Conservation (phyloP, 2,797 vertebrate genomes). For the Argentina silus region DNA sequence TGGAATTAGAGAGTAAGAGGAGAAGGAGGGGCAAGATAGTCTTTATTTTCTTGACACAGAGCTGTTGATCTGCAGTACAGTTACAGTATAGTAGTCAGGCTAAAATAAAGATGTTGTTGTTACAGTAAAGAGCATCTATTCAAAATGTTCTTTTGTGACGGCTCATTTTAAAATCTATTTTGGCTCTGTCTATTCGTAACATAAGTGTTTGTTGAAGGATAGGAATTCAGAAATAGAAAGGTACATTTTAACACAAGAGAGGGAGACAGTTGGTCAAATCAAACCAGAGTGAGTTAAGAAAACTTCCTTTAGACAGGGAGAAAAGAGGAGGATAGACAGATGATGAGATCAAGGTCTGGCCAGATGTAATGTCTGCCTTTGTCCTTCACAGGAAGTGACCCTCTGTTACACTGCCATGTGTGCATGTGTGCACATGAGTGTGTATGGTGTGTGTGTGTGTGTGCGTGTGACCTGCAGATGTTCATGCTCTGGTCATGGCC, state of each 20-base stretch:
- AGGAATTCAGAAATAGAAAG: no score
- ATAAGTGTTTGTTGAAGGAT: no score
- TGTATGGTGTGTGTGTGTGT: slow-evolving; percentile 3
- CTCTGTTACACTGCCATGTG: slow-evolving; percentile 33
- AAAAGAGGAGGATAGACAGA: slow-evolving; percentile 28
- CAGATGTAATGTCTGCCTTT: slow-evolving; percentile 63
- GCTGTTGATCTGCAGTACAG: not conserved
- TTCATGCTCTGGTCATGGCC: slow-evolving; percentile 54
- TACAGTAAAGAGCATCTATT: no score
- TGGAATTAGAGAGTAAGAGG: slow-evolving; percentile 51
- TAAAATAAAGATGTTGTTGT: no score
- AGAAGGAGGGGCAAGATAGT: slow-evolving; percentile 33
- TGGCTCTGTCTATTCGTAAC: no score
- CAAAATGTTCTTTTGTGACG: no score
- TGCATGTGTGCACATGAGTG: slow-evolving; percentile 8
- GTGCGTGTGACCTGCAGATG: slow-evolving; percentile 56
- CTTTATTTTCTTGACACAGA: not conserved
- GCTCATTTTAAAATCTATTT: no score
- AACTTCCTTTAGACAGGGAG: slow-evolving; percentile 1
- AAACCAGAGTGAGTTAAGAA: not conserved
- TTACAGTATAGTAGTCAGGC: not conserved
- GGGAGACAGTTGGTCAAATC: not conserved
- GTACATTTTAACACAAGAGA: no score
- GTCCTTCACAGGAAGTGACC: slow-evolving; percentile 68
- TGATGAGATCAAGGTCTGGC: slow-evolving; percentile 69